Base-by-base conservation (phyloP, 2,888 invertebrate genomes). In the Diabrotica balteata region DNA sequence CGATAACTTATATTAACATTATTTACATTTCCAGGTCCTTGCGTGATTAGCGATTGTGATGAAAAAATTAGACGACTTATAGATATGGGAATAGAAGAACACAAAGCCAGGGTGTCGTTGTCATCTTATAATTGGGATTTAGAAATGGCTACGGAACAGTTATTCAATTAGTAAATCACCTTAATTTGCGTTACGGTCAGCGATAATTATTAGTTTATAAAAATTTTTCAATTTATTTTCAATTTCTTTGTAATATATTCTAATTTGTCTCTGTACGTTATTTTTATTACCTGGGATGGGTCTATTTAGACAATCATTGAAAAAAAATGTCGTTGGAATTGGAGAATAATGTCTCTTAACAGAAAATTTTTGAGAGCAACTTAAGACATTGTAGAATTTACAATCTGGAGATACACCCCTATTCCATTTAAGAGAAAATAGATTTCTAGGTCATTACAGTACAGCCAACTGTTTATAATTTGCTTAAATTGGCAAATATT, bases 51-150 rank as follows among this genome's bases (percentile, higher is more conserved):
- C 72, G 96, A 96, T 76, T 93, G 93, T 86, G 92, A 95, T 84
- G 88, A 90, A 75, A 95, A 96, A 87, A 93, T 98, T 76, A 90
- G 91, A 83, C 90, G 94, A 79, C 88, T 98, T 76, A 89, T 90
- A 80, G 96, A 96, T 80, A 97, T 99, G 96, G 98, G 98, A 59
- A 90, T 98, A 63, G 93, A 94, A 76, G 95, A 94, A 84, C 91
- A 95, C 79, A 90, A 91, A 82, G 96, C 96, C 44, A 87, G 95
- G 73, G 94, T 94, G 55, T 96, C 97, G 45, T 87, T 98, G 62
- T 97, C 97, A 62, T 92, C 95, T 54, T 93, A 92, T 83, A 93
- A 95, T 83, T 98, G 97, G 97, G 93, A 96, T 81, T 85, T 97
- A 79, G 94, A 95, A 85, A 88, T 92, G 82, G 97, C 98, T 73